Evolutionary conservation across 1,140 invertebrate genomes (phyloP), one percentile per base, ranked within the genome.

Genomic region (Hycleus phaleratus): DNA sequence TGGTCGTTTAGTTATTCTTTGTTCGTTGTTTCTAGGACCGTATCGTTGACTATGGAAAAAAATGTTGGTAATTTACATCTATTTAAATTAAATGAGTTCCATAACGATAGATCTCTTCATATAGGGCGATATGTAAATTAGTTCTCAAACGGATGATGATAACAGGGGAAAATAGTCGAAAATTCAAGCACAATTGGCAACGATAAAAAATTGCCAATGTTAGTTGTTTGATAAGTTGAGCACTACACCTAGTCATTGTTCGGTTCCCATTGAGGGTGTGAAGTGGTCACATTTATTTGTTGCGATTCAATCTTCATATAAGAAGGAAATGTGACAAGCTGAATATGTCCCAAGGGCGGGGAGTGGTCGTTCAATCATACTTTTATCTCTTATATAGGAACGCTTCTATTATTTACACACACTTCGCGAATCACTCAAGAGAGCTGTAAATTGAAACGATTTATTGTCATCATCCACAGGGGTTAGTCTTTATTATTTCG

Each of bases 201-300:
- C 42, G 49, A 52, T 53, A 53, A 45, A 38, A 53, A 46, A 45
- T 32, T 32, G 2, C 32, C 7, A 32, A 32, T 5, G 32, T 32
- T 32, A 44, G 51, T 38, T 46, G 51, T 53, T 53, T 46, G 51
- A 53, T 53, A 53, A 53, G 51, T 53, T 11, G 42, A 12, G 43
- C 39, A 32, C 32, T 5, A 47, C 53, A 49, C 44, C 45, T 48
- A n/a, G 25, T 49, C 63, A 61, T 67, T 67, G 65, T 67, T 18
- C 18, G 18, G 18, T 18, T 57, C 61, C 51, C 53, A 24, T 26
- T 49, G 54, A 57, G 66, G 63, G 63, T 63, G 67, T 67, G 59
- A 70, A 68, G 65, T 66, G 67, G 66, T 70, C 67, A 67, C 66
- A 68, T 70, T 67, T 68, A 70, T 70, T 70, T 67, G 67, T 64